A percentile compares a stretch with the other conserved stretches of the same genome.
phyloP scores from a whole-genome alignment of 2,888 invertebrate genomes.

The Aspidiotus rigidus region DNA sequence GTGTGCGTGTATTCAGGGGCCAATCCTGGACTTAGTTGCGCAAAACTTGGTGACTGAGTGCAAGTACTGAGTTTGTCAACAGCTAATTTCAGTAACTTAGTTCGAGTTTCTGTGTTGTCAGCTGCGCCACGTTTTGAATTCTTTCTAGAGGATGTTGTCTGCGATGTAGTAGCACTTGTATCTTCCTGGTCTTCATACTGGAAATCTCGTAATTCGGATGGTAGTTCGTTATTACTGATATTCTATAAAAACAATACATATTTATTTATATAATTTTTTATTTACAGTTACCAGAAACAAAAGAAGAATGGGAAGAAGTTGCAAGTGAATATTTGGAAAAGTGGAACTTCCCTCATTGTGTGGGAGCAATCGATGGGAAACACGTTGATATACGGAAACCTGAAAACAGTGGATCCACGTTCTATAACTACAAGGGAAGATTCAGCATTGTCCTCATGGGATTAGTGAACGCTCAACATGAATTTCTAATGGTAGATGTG shows the following conservation, averaged over 20 bases:
- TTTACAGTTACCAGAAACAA: too few species aligned
- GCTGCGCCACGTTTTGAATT: background rate
- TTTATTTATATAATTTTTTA: constrained; percentile 27
- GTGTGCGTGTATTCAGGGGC: background rate
- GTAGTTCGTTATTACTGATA: background rate
- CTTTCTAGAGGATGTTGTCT: background rate
- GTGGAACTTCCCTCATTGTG: constrained; percentile 39
- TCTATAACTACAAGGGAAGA: background rate
- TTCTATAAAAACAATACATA: background rate
- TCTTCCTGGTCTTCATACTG: background rate
- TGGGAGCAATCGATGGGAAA: constrained; percentile 34
- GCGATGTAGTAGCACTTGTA: background rate
- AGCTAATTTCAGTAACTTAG: background rate
- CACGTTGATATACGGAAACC: constrained; percentile 3
- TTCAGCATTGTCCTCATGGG: background rate
- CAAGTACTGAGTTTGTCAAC: background rate
- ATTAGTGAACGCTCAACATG: background rate
- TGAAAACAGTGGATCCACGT: background rate
- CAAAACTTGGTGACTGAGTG: background rate
- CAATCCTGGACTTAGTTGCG: background rate
- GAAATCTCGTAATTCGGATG: background rate
- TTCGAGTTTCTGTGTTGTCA: background rate
- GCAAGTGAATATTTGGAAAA: constrained; percentile 37
- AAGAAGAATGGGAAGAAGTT: constrained; percentile 37
- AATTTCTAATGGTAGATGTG: background rate